Percentiles rank a stretch among this genome's conserved stretches.
Conservation (phyloP, 1,140 invertebrate genomes). For the Reticulitermes speratus region DNA sequence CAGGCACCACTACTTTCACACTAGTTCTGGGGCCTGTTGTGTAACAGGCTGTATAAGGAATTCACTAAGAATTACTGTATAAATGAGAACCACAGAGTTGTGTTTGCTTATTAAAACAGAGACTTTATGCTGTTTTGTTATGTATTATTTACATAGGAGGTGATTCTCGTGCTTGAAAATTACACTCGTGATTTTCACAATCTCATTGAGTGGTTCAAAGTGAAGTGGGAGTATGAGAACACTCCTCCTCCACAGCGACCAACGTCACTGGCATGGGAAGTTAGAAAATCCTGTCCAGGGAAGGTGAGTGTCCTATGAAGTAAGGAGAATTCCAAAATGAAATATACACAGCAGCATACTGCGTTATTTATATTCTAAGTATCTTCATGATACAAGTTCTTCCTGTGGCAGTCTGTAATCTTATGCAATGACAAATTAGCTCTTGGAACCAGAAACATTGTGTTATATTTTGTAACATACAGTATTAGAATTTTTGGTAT, state of each 20-base stretch:
- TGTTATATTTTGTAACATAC: too few species aligned
- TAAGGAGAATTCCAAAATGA: background rate
- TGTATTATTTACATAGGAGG: conserved; percentile 65
- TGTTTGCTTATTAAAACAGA: too few species aligned
- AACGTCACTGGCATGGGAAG: conserved; percentile 90
- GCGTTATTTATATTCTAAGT: background rate
- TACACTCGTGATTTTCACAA: conserved; percentile 92
- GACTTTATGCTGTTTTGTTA: background rate
- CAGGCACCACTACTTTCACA: too few species aligned
- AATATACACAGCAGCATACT: background rate
- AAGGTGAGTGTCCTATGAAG: conserved; percentile 43
- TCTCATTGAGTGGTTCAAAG: conserved; percentile 85
- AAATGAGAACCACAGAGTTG: too few species aligned
- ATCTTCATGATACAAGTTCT: background rate
- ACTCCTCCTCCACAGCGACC: conserved; percentile 80
- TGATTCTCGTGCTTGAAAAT: conserved; percentile 89
- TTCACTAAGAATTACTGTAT: too few species aligned
- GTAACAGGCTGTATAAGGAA: too few species aligned
- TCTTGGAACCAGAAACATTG: too few species aligned
- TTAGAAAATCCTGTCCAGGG: conserved; percentile 84
- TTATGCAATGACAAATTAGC: too few species aligned
- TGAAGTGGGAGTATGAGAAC: conserved; percentile 92
- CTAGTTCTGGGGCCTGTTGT: too few species aligned
- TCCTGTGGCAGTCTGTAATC: background rate
- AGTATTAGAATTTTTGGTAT: too few species aligned